Evolutionary conservation across 2,797 vertebrate species (phyloP), one percentile per base, ranked within the genome.

Genomic region (Anomalospiza imberbis): DNA sequence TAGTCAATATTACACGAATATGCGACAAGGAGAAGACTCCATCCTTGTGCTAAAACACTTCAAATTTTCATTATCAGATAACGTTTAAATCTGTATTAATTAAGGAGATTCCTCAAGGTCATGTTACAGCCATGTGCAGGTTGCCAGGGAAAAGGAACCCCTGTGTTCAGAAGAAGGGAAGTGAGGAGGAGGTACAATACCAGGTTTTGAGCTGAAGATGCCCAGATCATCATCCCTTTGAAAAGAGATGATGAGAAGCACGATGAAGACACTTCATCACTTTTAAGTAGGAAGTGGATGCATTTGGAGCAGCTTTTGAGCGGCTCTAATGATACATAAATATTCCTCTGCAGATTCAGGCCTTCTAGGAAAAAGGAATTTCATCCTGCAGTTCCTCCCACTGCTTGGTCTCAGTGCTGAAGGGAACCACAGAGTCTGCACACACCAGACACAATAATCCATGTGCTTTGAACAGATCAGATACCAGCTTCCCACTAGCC

Each of bases 171-270:
- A 36, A 7, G 32, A 67, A 61, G 1, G 14, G 51, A 84, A 79
- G 45, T 2, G 2, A 87, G 32, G 26, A 75, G 36, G 55, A 87
- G 48, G 24, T 9, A 50, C 0, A 1, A 20, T 1, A 36, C 4
- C 57, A 88, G 25, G 29, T 20, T 78, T 66, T 51, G 45, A 72
- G 55, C 51, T 72, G 60, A 79, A 80, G 65, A 48, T 20, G 14
- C 53, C 44, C 63, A 86, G n/a, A 63, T 45, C 36, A 82, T 20
- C 18, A 47, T 8, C 15, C 7, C 36, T 57, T 65, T 71, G 31
- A 57, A 62, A 85, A 85, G 29, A 6, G 15, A 50, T 29, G 12
- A 74, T 34, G 22, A 94, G 45, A 65, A 86, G 44, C 54, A 91
- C 83, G 71, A 51, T 16, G 36, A 72, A 85, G 58, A 85, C 6